These are phyloP conservation scores for Dendrolimus pini DNA, from an alignment of 2,888 invertebrate species.

Conservation along the genomic window DNA sequence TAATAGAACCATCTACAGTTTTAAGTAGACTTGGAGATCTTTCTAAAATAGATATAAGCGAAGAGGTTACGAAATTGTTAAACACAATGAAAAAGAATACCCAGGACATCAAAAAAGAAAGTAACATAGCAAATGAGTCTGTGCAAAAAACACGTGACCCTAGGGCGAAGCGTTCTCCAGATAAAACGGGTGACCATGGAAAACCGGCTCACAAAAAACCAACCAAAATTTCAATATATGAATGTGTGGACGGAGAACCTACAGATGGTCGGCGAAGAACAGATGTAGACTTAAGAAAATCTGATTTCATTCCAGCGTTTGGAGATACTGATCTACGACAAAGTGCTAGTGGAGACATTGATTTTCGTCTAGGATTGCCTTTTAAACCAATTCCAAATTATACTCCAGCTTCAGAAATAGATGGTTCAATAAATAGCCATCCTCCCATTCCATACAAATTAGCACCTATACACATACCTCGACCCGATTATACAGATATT, in stretches of 20 bases:
- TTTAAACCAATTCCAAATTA: slow-evolving; percentile 90
- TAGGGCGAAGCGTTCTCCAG: slow-evolving; percentile 54
- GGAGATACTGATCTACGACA: slow-evolving; percentile 81
- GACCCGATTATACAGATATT: slow-evolving; percentile 85
- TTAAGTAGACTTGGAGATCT: slow-evolving; percentile 81
- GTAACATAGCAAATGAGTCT: slow-evolving; percentile 30
- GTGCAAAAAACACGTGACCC: slow-evolving; percentile 56
- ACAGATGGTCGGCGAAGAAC: slow-evolving; percentile 62
- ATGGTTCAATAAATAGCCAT: slow-evolving; percentile 87
- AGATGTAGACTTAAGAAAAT: slow-evolving; percentile 70
- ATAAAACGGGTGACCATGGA: slow-evolving; percentile 35
- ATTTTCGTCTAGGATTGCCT: slow-evolving; percentile 84
- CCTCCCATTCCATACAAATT: slow-evolving; percentile 83
- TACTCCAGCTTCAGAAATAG: slow-evolving; percentile 90
- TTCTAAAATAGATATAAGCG: slow-evolving; percentile 84
- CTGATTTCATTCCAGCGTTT: slow-evolving; percentile 73
- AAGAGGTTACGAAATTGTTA: slow-evolving; percentile 82
- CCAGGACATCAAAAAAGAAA: slow-evolving; percentile 45
- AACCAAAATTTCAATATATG: slow-evolving; percentile 75
- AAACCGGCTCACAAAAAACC: slow-evolving; percentile 37
- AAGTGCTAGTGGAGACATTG: slow-evolving; percentile 79
- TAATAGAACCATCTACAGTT: slow-evolving; percentile 68
- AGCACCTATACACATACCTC: slow-evolving; percentile 78
- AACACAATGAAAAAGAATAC: slow-evolving; percentile 77
- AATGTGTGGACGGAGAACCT: slow-evolving; percentile 75